A percentile compares a stretch with the other conserved stretches of the same genome.
These are phyloP conservation scores for Drosophila melanica DNA, from an alignment of 1,140 invertebrate species.

Conservation along the genomic window DNA sequence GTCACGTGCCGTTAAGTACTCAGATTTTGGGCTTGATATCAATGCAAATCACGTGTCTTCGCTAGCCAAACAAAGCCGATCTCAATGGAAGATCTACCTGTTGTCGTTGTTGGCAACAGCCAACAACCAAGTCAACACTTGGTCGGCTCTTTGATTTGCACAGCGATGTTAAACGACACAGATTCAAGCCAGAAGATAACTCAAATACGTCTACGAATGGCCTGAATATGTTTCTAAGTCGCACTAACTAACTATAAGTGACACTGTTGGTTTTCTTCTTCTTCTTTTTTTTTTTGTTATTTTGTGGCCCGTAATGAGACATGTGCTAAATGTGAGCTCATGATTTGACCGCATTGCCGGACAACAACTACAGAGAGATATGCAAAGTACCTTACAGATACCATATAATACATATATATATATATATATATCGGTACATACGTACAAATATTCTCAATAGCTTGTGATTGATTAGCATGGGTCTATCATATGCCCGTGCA, in stretches of 20 bases:
- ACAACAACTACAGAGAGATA: neutral
- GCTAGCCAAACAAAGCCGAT: constrained; percentile 16
- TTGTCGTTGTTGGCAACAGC: neutral
- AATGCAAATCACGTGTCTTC: constrained; percentile 44
- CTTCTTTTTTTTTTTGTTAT: constrained; percentile 5
- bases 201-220: constrained; percentile 22
- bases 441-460: constrained; percentile 34
- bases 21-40: constrained; percentile 25
- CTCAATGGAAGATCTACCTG: constrained; percentile 21
- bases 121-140: constrained; percentile 34
- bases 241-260: constrained; percentile 51
- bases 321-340: constrained; percentile 54
- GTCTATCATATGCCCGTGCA: constrained; percentile 39
- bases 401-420: constrained; percentile 22
- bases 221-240: constrained; percentile 45
- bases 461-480: constrained; percentile 57
- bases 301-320: constrained; percentile 32
- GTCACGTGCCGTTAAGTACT: constrained; percentile 45
- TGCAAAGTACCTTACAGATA: constrained; percentile 29
- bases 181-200: constrained; percentile 16
- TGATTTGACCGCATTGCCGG: constrained; percentile 56
- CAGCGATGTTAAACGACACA: constrained; percentile 40
- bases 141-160: constrained; percentile 24
- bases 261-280: constrained; percentile 30
- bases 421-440: constrained; percentile 15